Evolutionary conservation across 2,797 vertebrate species (phyloP).

Genomic region (Ispidina picta): DNA sequence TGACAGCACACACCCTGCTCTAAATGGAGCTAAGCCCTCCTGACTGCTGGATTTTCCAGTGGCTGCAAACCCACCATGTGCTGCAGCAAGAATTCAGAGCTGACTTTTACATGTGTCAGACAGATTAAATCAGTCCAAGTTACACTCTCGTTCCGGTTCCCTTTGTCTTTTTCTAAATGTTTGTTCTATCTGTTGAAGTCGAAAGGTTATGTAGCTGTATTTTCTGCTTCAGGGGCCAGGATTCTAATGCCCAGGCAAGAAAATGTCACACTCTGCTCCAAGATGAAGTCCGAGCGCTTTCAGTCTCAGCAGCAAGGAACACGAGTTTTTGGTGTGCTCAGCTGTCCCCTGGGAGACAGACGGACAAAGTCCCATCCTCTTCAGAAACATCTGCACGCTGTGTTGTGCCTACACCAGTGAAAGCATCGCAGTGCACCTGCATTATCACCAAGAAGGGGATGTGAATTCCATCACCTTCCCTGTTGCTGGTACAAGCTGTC

Average conservation of each 20-base stretch:
- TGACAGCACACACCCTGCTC: background rate
- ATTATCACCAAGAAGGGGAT: background rate
- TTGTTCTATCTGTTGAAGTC: background rate
- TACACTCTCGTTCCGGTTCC: background rate
- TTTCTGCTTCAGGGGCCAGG: background rate
- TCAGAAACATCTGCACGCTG: background rate
- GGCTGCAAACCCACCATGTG: background rate
- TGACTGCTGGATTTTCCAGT: background rate
- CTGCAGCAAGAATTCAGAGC: background rate
- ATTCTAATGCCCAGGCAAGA: background rate
- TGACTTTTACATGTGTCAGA: background rate
- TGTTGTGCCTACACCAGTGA: background rate
- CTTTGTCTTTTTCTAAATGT: background rate
- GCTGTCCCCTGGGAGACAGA: background rate
- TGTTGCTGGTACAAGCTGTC: background rate
- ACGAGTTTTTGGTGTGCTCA: background rate
- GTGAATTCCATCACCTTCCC: background rate
- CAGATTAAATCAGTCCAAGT: background rate
- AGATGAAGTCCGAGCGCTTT: background rate
- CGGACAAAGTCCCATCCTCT: accelerated
- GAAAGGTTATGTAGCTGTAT: background rate
- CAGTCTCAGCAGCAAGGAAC: background rate
- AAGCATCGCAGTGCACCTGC: background rate
- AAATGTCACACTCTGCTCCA: background rate
- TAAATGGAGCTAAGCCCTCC: background rate